Evolutionary conservation across 2,888 invertebrate species (phyloP), one percentile per base, ranked within the genome.

Genomic region (Zelleria hepariella): DNA sequence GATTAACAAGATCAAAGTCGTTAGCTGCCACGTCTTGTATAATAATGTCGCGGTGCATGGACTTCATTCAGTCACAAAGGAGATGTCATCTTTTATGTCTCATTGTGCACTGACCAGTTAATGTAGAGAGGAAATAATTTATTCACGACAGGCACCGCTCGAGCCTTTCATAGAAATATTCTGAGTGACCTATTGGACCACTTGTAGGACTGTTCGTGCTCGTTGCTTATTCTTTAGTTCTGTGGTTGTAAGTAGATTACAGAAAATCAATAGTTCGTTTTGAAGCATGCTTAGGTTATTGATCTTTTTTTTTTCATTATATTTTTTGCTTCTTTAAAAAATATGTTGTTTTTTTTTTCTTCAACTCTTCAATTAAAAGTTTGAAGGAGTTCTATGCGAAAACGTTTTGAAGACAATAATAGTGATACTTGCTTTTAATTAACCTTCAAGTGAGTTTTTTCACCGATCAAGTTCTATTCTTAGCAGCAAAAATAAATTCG

Each of bases 61-160:
- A 68, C 65, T 78, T 77, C 73, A 77, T 81, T 78, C 73, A 77
- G 67, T 67, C 70, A 77, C 75, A 81, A 83, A 80, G 78, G 77
- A 80, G 77, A 78, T 77, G 75, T 78, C 82, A 78, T 82, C 78
- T 80, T 81, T 83, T 83, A 79, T 75, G 71, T 75, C 72, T 78
- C 74, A 77, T 80, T 83, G 80, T 80, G 71, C 68, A 73, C 71
- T 82, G 80, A 78, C 81, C 83, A 82, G 80, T 86, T 82, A 82
- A 75, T 68, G 73, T 66, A 61, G 69, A 77, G 78, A 83, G 83
- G 83, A 85, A 83, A 83, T 84, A 74, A 82, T 82, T 85, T 86
- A 82, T 86, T 85, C 77, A 78, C 51, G 49, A 58, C 73, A 74
- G 69, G 72, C 72, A 69, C 70, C 66, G 67, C 65, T 54, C 25